Evolutionary conservation across 2,113 vertebrate species (phyloP).

Genomic region (Chaenogobius annularis): DNA sequence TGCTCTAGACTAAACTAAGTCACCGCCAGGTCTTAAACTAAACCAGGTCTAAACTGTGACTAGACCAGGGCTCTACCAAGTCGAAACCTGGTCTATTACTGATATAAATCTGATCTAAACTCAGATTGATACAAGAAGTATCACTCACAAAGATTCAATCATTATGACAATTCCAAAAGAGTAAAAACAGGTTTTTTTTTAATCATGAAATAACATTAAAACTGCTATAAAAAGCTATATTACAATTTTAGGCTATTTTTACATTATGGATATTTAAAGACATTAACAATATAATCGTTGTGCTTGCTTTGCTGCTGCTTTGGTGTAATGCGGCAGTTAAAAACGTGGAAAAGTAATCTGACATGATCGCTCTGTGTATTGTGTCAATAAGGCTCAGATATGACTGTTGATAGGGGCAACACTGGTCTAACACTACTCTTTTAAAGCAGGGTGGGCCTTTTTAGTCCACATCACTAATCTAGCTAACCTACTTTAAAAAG

Average conservation of each 20-base stretch:
- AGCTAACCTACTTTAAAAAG: background rate
- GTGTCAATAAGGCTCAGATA: background rate
- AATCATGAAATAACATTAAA: no score
- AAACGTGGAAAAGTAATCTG: background rate
- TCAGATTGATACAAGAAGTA: no score
- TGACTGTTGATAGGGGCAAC: conserved; percentile 2
- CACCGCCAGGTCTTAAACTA: background rate
- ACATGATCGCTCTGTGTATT: background rate
- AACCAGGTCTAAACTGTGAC: background rate
- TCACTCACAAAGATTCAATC: no score
- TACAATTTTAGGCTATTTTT: no score
- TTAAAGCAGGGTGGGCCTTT: no score
- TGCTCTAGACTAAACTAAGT: no score
- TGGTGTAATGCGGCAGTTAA: background rate
- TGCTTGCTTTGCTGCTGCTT: background rate
- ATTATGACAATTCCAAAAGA: no score
- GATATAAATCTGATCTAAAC: background rate
- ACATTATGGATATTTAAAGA: background rate
- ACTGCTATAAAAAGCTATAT: no score
- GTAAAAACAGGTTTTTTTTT: no score
- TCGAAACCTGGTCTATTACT: background rate
- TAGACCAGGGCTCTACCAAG: background rate
- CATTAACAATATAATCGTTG: background rate
- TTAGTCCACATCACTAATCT: background rate
- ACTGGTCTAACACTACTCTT: no score